Percentiles rank a stretch among this genome's conserved stretches.
Evolutionary conservation across 2,113 vertebrate species (phyloP).

Genomic region (Gambusia affinis): DNA sequence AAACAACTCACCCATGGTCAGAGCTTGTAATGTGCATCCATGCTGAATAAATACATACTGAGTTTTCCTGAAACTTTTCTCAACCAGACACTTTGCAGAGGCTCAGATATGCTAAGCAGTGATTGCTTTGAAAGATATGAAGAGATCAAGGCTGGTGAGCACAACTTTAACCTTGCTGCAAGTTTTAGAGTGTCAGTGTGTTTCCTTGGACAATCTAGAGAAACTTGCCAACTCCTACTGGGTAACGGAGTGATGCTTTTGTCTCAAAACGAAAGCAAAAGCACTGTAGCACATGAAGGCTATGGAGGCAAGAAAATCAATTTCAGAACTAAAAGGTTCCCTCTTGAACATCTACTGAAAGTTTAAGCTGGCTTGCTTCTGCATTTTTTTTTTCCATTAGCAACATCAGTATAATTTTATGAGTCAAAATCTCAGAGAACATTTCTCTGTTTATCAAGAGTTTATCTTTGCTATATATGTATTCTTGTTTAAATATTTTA

Average conservation of each 20-base stretch:
- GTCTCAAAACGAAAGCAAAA: constrained; percentile 19
- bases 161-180: constrained; percentile 62
- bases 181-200: constrained; percentile 56
- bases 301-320: not conserved
- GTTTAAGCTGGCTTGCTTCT: too few relatives aligned
- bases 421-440: too few relatives aligned
- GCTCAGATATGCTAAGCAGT: constrained; percentile 33
- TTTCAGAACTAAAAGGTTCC: too few relatives aligned
- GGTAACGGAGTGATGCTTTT: constrained; percentile 48
- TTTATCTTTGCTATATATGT: too few relatives aligned
- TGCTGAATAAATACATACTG: constrained; percentile 69
- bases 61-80: constrained; percentile 48
- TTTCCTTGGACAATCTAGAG: constrained; percentile 25
- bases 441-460: too few relatives aligned
- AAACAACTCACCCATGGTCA: constrained; percentile 44
- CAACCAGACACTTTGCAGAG: constrained; percentile 31
- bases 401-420: too few relatives aligned
- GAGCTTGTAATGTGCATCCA: constrained; percentile 52
- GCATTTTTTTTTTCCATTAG: too few relatives aligned
- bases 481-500: too few relatives aligned
- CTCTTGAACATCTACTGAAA: too few relatives aligned
- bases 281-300: constrained; percentile 14
- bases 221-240: constrained; percentile 21
- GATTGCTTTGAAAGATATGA: constrained; percentile 56
- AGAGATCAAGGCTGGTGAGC: constrained; percentile 51